phyloP scores from a whole-genome alignment of 2,797 vertebrate species.

The Buphagus erythrorhynchus region DNA sequence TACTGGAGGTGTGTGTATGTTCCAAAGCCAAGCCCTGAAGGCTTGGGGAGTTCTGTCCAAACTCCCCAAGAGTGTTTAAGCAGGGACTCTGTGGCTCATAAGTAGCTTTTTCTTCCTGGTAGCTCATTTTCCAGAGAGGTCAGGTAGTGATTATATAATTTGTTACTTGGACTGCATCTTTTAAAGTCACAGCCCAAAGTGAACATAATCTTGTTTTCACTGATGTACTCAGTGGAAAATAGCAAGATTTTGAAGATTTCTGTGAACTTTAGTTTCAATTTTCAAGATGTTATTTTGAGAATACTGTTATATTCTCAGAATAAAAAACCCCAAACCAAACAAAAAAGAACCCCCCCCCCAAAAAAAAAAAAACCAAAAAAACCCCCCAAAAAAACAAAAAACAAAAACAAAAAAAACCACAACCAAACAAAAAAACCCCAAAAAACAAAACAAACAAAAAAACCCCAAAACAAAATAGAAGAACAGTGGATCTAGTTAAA shows the following conservation, averaged over 20 bases:
- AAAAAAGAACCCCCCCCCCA: no score
- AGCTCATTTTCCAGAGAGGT: not conserved
- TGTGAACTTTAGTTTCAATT: not conserved
- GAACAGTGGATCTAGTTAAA: not conserved
- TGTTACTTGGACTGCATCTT: not conserved
- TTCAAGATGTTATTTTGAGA: not conserved
- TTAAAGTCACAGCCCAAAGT: not conserved
- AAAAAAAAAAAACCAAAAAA: no score
- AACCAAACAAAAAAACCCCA: not conserved
- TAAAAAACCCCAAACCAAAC: not conserved
- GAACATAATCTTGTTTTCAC: not conserved
- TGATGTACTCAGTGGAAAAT: not conserved
- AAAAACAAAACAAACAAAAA: no score
- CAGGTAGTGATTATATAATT: not conserved
- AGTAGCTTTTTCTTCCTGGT: slow-evolving; percentile 16
- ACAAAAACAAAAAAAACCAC: no score
- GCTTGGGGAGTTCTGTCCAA: not conserved
- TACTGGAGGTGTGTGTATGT: not conserved
- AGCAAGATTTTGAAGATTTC: not conserved
- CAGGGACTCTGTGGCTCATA: not conserved
- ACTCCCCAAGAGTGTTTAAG: not conserved
- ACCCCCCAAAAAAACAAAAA: no score
- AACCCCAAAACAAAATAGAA: not conserved
- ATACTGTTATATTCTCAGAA: not conserved
- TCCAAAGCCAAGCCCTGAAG: slow-evolving; percentile 36